Evolutionary conservation across 2,888 invertebrate genomes (phyloP).

Genomic region (Pollenia amentaria): DNA sequence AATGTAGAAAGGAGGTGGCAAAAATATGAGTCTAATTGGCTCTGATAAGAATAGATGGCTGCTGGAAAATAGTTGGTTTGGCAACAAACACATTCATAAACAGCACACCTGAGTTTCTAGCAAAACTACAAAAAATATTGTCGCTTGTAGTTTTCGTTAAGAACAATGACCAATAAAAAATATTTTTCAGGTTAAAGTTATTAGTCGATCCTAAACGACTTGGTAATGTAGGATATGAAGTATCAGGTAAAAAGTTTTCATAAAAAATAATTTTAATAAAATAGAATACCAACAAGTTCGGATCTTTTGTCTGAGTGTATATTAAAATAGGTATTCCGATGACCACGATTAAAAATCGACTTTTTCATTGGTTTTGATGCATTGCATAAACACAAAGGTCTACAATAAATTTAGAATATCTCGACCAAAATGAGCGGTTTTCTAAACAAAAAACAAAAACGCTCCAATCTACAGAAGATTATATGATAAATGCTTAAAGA

Average conservation of each 20-base stretch:
- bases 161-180: conserved; percentile 56
- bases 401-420: too few relatives aligned
- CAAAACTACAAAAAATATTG: conserved; percentile 25
- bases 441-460: too few relatives aligned
- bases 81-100: not conserved
- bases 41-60: conserved; percentile 63
- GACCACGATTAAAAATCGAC: too few relatives aligned
- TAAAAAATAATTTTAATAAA: too few relatives aligned
- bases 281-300: too few relatives aligned
- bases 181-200: conserved; percentile 27
- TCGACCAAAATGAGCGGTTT: too few relatives aligned
- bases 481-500: too few relatives aligned
- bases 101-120: conserved; percentile 61
- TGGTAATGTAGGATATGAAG: not conserved
- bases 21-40: conserved; percentile 72
- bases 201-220: not conserved
- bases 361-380: too few relatives aligned
- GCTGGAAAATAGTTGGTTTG: conserved; percentile 21
- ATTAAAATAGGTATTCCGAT: too few relatives aligned
- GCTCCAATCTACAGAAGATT: too few relatives aligned
- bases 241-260: not conserved
- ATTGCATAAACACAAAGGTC: too few relatives aligned
- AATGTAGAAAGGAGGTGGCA: conserved; percentile 71
- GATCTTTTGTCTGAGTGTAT: too few relatives aligned
- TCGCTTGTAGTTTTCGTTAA: conserved; percentile 12